Conservation (phyloP, 1,140 invertebrate genomes). For the Bombus affinis region DNA sequence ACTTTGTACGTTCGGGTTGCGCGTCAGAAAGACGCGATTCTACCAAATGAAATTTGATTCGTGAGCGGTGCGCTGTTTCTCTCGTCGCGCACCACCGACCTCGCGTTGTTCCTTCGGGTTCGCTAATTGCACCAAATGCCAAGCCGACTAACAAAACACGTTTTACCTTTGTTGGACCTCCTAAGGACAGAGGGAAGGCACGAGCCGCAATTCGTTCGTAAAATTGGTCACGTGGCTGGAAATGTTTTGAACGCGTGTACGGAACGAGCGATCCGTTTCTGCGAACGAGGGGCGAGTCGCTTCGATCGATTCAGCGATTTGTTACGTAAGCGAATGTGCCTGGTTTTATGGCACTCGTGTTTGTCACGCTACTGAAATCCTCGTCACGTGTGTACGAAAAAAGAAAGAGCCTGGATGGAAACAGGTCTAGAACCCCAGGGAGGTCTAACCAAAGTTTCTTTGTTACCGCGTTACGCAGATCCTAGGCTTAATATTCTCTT, state of each 20-base stretch:
- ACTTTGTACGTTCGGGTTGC: neutral
- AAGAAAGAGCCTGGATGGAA: constrained; percentile 7
- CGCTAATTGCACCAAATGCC: constrained; percentile 63
- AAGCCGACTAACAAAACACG: constrained; percentile 61
- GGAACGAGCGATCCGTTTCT: neutral
- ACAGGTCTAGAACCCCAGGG: neutral
- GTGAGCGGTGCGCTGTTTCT: neutral
- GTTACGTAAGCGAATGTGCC: constrained; percentile 59
- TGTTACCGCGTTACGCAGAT: neutral
- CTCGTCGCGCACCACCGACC: neutral
- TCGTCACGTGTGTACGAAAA: constrained; percentile 49
- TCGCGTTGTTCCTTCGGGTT: constrained; percentile 3
- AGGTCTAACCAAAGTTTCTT: neutral
- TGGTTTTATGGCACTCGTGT: constrained; percentile 41
- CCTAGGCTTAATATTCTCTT: neutral
- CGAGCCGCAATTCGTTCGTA: constrained; percentile 62
- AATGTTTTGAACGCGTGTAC: constrained; percentile 63
- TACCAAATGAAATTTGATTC: constrained; percentile 36
- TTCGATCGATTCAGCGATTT: constrained; percentile 57
- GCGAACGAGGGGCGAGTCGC: neutral
- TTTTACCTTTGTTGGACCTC: constrained; percentile 47
- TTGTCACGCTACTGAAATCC: constrained; percentile 55
- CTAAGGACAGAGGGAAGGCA: constrained; percentile 40
- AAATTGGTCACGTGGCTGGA: constrained; percentile 74
- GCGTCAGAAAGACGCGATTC: neutral